phyloP scores from a whole-genome alignment of 1,140 invertebrate species.

The Atta colombica region DNA sequence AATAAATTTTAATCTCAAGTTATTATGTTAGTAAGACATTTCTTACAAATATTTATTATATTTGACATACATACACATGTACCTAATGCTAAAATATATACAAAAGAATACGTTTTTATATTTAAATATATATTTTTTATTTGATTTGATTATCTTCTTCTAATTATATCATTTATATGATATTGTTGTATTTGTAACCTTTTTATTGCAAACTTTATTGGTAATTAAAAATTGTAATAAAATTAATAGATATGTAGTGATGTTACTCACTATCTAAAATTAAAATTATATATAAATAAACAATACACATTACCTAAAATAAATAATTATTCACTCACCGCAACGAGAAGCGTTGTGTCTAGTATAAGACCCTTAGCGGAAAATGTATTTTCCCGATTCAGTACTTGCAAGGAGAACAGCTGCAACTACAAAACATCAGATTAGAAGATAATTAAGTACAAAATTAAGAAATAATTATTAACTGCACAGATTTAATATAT shows the following conservation, averaged over 20 bases:
- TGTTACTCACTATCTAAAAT: slow-evolving; percentile 45
- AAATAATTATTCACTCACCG: slow-evolving; percentile 60
- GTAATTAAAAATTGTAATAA: no score
- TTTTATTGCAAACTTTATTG: background rate
- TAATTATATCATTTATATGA: background rate
- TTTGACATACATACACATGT: background rate
- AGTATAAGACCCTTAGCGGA: slow-evolving; percentile 70
- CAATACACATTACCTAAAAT: background rate
- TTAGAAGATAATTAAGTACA: background rate
- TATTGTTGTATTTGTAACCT: background rate
- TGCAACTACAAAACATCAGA: slow-evolving; percentile 72
- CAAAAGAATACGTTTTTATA: background rate
- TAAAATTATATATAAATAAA: slow-evolving; percentile 1
- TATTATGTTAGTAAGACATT: background rate
- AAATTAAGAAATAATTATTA: background rate
- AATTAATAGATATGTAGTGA: no score
- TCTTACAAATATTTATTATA: background rate
- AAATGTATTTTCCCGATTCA: slow-evolving; percentile 75
- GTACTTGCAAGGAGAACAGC: slow-evolving; percentile 77
- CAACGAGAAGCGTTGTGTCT: slow-evolving; percentile 68
- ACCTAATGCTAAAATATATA: background rate
- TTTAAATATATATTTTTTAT: background rate
- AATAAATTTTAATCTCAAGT: background rate
- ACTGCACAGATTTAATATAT: background rate
- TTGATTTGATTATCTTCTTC: no score